phyloP scores from a whole-genome alignment of 92 coral and sea anemone species.

The Meandrina meandrites region DNA sequence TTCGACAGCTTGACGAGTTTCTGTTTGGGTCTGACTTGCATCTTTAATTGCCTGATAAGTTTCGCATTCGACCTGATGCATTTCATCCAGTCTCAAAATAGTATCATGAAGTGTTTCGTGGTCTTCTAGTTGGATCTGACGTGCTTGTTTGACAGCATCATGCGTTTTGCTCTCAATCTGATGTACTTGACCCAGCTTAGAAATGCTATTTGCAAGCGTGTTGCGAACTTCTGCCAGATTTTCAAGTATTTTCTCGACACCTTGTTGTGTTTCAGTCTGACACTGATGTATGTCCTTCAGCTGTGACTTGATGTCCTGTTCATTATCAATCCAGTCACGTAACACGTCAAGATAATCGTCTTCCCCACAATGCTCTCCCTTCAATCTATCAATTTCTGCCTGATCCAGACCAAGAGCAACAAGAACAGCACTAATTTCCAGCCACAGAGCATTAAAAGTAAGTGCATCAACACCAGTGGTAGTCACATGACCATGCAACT shows the following conservation, averaged over 20 bases:
- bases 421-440: conserved; percentile 51
- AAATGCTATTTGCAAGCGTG: too few species aligned
- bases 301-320: neutral
- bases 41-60: neutral
- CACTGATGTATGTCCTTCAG: neutral
- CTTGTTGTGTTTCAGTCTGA: neutral
- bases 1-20: neutral
- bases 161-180: too few species aligned
- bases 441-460: conserved; percentile 46
- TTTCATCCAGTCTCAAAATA: too few species aligned
- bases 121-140: neutral
- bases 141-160: too few species aligned
- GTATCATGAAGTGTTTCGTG: neutral
- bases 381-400: conserved; percentile 38
- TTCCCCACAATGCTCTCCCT: conserved; percentile 6
- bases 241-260: too few species aligned
- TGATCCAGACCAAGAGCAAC: conserved; percentile 53
- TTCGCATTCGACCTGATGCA: too few species aligned
- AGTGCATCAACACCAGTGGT: neutral
- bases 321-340: neutral
- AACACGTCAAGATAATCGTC: neutral
- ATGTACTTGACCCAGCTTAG: too few species aligned
- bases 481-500: neutral
- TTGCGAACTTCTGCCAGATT: too few species aligned
- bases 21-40: neutral